Conservation (phyloP, 1,140 invertebrate genomes). For the Stenopsyche tienmushanensis region DNA sequence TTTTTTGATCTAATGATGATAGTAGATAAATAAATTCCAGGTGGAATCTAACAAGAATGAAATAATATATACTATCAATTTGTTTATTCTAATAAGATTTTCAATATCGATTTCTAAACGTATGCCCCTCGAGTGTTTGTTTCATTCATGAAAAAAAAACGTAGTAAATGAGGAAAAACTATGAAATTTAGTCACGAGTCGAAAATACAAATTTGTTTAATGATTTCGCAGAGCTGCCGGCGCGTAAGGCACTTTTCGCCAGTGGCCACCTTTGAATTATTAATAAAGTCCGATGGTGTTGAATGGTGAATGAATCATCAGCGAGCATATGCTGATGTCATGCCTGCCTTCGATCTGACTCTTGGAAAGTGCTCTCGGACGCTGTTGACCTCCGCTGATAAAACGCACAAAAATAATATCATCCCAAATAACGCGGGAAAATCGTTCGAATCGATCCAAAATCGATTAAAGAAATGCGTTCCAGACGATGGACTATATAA, state of each 20-base stretch:
- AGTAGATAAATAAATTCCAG: too few relatives aligned
- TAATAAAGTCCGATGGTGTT: not conserved
- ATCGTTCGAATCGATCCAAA: not conserved
- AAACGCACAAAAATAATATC: not conserved
- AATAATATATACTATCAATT: too few relatives aligned
- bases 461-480: conserved; percentile 13
- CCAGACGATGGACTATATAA: conserved; percentile 4
- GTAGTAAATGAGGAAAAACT: not conserved
- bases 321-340: conserved; percentile 15
- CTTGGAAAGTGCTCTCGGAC: conserved; percentile 6
- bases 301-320: conserved; percentile 13
- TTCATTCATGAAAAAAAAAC: not conserved
- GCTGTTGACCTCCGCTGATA: conserved; percentile 5
- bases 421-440: not conserved
- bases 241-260: not conserved
- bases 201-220: not conserved
- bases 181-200: not conserved
- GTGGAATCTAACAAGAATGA: too few relatives aligned
- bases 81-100: too few relatives aligned
- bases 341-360: not conserved
- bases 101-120: too few relatives aligned
- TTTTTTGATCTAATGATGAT: too few relatives aligned
- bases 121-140: not conserved
- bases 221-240: not conserved
- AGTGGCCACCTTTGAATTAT: conserved; percentile 1